Base-by-base conservation (phyloP, 2,797 vertebrate species). In the Labroides dimidiatus region DNA sequence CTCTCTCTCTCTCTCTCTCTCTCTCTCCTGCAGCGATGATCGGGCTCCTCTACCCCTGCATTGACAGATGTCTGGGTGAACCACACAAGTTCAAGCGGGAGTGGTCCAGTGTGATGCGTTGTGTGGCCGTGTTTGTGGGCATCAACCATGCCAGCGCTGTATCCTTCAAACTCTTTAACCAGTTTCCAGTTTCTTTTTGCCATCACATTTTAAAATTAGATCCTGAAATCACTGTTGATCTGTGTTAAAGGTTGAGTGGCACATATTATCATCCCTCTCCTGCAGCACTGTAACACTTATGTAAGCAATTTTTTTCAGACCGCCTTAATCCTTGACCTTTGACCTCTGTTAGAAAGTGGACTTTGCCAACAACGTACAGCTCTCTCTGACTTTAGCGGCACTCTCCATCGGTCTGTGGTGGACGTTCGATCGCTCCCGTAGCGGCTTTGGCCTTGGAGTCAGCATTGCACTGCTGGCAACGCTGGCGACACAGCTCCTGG, bases 131-230 rank as follows among this genome's bases (percentile, higher is more conserved):
- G 82, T 99, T 99, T 81, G 97, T 99, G 85, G 97, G 97, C 73
- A 99, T 99, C 90, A 98, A 98, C 92, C 97, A 99, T 13, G 97
- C 97, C 85, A 99, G 97, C 2, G 97, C 97, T 90, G 96, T 99
- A 99, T 99, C 97, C 96, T 96, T 75, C 1, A 62, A 14, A 2
- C 37, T 39, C 37, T 14, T 33, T 3, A 27, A 27, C 6, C 6
- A 27, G 24, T 27, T n/a, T n/a, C n/a, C n/a, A n/a, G n/a, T n/a
- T n/a, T 27, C 24, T 27, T 27, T 27, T 27, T 27, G 3, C 24
- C 24, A 33, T 9, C 30, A 33, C 30, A 33, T 7, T 33, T 33
- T 8, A 9, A 33, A 33, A 33, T 33, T 4, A 33, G 30, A 33
- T 33, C 30, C 30, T 33, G 30, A 33, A 33, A 6, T 6, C 8